phyloP scores from a whole-genome alignment of 2,113 vertebrate genomes.

The Microtus richardsoni region DNA sequence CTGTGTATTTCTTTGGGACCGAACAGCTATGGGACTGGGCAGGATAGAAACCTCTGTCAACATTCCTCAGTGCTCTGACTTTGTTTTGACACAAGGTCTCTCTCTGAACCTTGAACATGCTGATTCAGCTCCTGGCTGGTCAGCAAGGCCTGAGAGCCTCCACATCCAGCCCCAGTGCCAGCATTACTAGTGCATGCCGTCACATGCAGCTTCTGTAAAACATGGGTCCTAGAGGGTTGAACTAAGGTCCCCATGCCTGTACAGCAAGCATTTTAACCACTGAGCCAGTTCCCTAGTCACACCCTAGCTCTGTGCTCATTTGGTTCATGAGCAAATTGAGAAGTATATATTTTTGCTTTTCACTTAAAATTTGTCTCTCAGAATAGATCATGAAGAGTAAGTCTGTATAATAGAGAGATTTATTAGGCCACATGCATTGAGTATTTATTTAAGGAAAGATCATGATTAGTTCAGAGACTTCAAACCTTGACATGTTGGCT shows the following conservation, averaged over 20 bases:
- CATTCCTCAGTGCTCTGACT: not conserved
- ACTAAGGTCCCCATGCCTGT: no score
- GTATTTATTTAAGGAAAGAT: constrained; percentile 3
- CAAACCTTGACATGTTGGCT: constrained; percentile 8
- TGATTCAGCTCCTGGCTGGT: not conserved
- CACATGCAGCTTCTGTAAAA: not conserved
- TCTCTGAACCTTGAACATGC: not conserved
- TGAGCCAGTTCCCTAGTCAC: not conserved
- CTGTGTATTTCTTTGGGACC: no score
- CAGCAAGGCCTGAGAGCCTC: not conserved
- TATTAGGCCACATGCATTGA: not conserved
- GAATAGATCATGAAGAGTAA: not conserved
- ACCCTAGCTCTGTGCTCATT: not conserved
- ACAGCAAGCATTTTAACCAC: not conserved
- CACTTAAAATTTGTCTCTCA: not conserved
- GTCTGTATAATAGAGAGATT: not conserved
- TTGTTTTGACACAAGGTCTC: not conserved
- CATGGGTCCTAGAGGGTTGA: not conserved
- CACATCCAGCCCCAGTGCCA: not conserved
- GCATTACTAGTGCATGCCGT: not conserved
- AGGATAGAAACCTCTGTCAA: no score
- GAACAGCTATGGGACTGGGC: no score
- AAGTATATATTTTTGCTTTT: constrained; percentile 32
- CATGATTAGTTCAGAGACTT: not conserved
- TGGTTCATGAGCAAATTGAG: constrained; percentile 7